Evolutionary conservation across 2,888 invertebrate species (phyloP).

Genomic region (Clistopyga incitator): DNA sequence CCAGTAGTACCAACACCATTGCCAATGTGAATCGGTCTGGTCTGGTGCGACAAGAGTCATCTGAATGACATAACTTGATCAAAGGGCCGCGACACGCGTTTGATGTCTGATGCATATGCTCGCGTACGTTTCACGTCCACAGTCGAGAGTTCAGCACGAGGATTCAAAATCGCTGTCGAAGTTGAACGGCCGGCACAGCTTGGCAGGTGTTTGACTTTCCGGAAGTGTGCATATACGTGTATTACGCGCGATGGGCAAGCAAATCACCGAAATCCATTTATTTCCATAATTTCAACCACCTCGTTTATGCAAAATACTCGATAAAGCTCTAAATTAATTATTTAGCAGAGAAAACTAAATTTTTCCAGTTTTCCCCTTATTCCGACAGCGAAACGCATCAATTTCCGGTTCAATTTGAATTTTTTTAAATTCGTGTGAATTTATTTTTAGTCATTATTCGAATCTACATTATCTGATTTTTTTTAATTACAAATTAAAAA

Average conservation of each 20-base stretch:
- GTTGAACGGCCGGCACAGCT: constrained; percentile 35
- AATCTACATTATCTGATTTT: no score
- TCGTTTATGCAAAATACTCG: neutral
- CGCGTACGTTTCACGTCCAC: constrained; percentile 75
- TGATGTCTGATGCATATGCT: constrained; percentile 82
- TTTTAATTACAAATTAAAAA: no score
- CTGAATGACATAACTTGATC: constrained; percentile 83
- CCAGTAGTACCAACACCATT: constrained; percentile 49
- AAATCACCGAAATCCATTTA: neutral
- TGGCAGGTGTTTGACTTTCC: constrained; percentile 45
- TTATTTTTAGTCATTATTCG: no score
- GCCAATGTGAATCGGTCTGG: constrained; percentile 72
- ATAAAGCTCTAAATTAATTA: no score
- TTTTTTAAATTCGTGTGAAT: no score
- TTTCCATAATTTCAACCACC: neutral
- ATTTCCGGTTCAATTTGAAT: no score
- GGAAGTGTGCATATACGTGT: neutral
- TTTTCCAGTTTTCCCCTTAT: no score
- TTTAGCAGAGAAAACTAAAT: no score
- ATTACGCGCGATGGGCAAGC: neutral
- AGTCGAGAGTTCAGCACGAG: constrained; percentile 53
- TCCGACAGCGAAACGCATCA: no score
- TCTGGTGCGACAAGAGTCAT: constrained; percentile 81
- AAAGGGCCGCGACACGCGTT: constrained; percentile 81
- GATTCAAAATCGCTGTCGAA: constrained; percentile 64